Evolutionary conservation across 2,888 invertebrate species (phyloP), one percentile per base, ranked within the genome.

Genomic region (Caenorhabditis wallacei): DNA sequence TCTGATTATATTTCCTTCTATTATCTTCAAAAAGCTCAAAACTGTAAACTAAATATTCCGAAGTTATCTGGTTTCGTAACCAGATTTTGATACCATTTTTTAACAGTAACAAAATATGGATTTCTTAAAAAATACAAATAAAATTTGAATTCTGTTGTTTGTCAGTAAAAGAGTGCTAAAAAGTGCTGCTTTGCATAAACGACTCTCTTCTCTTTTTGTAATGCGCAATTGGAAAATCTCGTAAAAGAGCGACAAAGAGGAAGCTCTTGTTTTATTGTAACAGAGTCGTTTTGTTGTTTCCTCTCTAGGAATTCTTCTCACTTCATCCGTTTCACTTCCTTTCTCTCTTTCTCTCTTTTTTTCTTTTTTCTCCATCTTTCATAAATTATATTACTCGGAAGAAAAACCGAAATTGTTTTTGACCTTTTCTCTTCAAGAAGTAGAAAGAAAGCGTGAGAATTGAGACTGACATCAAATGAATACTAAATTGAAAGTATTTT

Each of bases 171-270:
- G n/a, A n/a, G 59, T 51, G 26, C 56, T n/a, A 64, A 57, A 66
- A 30, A 51, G 63, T 59, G 57, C 40, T 53, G 63, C 53, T 40
- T 72, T 37, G 72, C 53, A 53, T 59, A 66, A 66, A 66, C 75
- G 61, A 57, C 51, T 48, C 18, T 48, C 8, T 40, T 40, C 11
- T 22, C 59, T 22, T 20, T 30, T 7, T 35, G 68, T 20, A 37
- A 66, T 63, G 70, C 70, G 64, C 78, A 64, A 79, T 69, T 79
- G 54, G 78, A 64, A 78, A 78, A 70, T 63, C 79, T 71, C 70
- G 70, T 66, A 70, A 78, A 69, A 74, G 61, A 61, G 61, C 71
- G 59, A 61, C 63, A 63, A 66, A 43, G 56, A 53, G 40, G 43
- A 61, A 26, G 66, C 68, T 61, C 68, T 63, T 72, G 66, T 63